Percentiles rank a stretch among this genome's conserved stretches.
These are phyloP conservation scores for Hydractinia echinata DNA, from an alignment of 30 jellyfish, hydroid and myxozoan species.

Conservation along the genomic window DNA sequence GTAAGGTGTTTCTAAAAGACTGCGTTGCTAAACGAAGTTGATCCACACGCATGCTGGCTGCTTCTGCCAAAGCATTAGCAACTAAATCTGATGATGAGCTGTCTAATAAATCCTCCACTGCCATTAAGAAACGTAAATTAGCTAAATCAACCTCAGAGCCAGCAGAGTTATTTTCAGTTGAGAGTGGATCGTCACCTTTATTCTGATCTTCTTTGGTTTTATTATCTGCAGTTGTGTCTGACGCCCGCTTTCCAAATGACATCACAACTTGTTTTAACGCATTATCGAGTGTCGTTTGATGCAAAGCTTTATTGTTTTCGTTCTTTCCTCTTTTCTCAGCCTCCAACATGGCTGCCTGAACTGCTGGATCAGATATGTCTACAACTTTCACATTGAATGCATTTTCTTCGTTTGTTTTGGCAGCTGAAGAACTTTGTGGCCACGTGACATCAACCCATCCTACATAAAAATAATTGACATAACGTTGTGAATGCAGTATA, in stretches of 20 bases:
- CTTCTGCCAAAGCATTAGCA: conserved; percentile 97
- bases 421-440: conserved; percentile 64
- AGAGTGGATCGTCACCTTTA: conserved; percentile 7
- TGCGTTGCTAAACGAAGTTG: conserved; percentile 75
- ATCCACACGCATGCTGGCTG: conserved; percentile 76
- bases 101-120: conserved; percentile 96
- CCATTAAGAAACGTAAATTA: conserved; percentile 78
- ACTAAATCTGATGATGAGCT: conserved; percentile 95
- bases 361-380: conserved; percentile 86
- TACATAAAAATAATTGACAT: conserved; percentile 10
- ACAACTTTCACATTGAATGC: conserved; percentile 68
- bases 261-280: conserved; percentile 38
- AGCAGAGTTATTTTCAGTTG: not conserved
- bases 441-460: conserved; percentile 96
- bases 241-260: conserved; percentile 37
- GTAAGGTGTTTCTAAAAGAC: conserved; percentile 45
- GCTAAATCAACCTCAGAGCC: conserved; percentile 60
- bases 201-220: not conserved
- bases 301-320: conserved; percentile 25
- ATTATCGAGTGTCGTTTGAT: conserved; percentile 24
- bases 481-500: too few relatives aligned
- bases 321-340: conserved; percentile 60
- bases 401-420: conserved; percentile 42
- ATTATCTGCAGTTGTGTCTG: not conserved
- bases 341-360: conserved; percentile 70